Conservation (phyloP, 2,797 vertebrate genomes). For the Tokudaia muenninki region DNA sequence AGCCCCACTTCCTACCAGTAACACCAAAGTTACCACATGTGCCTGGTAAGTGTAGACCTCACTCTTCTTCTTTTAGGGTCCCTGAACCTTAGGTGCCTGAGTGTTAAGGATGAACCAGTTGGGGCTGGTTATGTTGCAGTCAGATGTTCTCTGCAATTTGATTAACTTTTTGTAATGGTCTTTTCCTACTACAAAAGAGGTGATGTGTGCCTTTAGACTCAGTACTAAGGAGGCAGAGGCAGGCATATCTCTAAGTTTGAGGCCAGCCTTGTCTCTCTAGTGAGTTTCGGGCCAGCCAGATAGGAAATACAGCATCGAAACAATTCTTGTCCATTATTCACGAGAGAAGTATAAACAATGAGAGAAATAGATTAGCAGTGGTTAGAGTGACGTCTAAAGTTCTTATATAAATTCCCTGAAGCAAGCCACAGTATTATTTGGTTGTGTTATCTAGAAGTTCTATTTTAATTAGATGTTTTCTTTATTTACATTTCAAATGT, state of each 20-base stretch:
- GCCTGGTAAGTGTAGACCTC: background rate
- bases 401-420: slow-evolving; percentile 11
- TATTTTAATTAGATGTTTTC: background rate
- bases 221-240: background rate
- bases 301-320: background rate
- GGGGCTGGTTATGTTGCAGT: background rate
- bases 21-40: no score
- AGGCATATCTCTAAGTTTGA: background rate
- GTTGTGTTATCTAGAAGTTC: background rate
- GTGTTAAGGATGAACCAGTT: background rate
- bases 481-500: no score
- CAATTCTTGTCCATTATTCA: background rate
- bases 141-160: background rate
- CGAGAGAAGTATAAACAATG: background rate
- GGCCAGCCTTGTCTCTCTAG: background rate
- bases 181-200: background rate
- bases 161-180: background rate
- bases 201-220: background rate
- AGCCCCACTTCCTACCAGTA: background rate
- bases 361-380: background rate
- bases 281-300: background rate
- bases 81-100: background rate
- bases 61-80: background rate
- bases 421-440: background rate
- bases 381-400: background rate